Evolutionary conservation across 53 echinoderm and acorn worm species (phyloP), one percentile per base, ranked within the genome.

Genomic region (Crossaster papposus): DNA sequence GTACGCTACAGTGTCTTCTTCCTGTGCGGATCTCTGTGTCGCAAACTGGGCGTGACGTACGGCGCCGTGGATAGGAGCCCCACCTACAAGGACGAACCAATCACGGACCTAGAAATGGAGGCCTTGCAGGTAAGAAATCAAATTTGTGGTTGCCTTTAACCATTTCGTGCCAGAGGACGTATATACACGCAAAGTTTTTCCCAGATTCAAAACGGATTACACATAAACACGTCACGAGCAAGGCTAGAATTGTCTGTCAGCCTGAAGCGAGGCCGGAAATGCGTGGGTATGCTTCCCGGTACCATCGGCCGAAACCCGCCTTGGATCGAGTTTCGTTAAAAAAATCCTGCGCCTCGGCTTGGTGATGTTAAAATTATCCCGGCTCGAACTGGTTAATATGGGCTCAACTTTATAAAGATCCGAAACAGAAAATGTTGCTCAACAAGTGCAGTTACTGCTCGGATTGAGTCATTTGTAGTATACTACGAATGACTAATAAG

Each of bases 1-100:
- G 93, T 93, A n/a, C 91, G 96, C 22, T 95, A 96, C 92, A 96
- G 96, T 62, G 92, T 94, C 4, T 98, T 98, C 89, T 95, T 96
- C 64, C 92, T 98, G 80, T 98, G 98, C 77, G 95, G 94, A 10
- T 92, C 93, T 4, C 89, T 96, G 93, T 98, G 98, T 51, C 94
- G 96, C 44, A 94, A 93, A 36, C 91, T 96, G 51, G 96, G 98
- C 33, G 94, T 98, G 65, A 92, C 93, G 38, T 96, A 98, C 65
- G 95, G 95, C 17, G 94, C 96, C 14, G 94, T 98, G 3, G 98
- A 98, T 65, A 91, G 95, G 32, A 98, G 89, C 37, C 93, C 92
- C 0, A 92, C 92, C 29, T 98, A 96, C 85, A 93, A 96, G 44
- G 98, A 98, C 33, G 94, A 98, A 81, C 91, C 91, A n/a, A 94